A percentile compares a stretch with the other conserved stretches of the same genome.
These are phyloP conservation scores for Zaprionus bogoriensis DNA, from an alignment of 2,888 invertebrate genomes.

Conservation along the genomic window DNA sequence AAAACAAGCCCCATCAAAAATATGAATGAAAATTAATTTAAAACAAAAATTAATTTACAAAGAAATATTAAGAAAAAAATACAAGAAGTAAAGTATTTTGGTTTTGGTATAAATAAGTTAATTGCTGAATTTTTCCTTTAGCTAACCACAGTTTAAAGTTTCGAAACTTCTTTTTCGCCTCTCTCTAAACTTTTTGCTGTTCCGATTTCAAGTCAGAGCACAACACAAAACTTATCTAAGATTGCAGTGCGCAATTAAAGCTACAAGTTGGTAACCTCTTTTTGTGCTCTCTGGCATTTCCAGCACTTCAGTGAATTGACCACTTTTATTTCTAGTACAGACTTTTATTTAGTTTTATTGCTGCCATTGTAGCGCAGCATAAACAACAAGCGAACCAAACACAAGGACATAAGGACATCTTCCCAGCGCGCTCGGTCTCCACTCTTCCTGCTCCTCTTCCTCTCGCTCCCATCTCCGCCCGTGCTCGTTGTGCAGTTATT, in stretches of 20 bases:
- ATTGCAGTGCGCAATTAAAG: slow-evolving; percentile 19
- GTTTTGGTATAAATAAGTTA: no score
- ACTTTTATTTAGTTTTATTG: slow-evolving; percentile 43
- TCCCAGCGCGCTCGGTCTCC: no score
- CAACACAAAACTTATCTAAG: background rate
- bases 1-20: background rate
- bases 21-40: background rate
- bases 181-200: background rate
- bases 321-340: slow-evolving; percentile 36
- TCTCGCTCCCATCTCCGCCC: background rate
- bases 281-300: slow-evolving; percentile 16
- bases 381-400: slow-evolving; percentile 35
- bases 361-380: slow-evolving; percentile 25
- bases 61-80: background rate
- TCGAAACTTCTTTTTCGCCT: background rate
- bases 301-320: slow-evolving; percentile 30
- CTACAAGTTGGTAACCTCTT: slow-evolving; percentile 23
- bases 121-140: no score
- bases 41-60: background rate
- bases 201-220: no score
- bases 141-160: background rate
- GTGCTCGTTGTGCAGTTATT: slow-evolving; percentile 58
- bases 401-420: slow-evolving; percentile 37
- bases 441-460: background rate
- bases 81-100: background rate